Base-by-base conservation (phyloP, 2,113 vertebrate species). In the Oreochromis tanganicae region DNA sequence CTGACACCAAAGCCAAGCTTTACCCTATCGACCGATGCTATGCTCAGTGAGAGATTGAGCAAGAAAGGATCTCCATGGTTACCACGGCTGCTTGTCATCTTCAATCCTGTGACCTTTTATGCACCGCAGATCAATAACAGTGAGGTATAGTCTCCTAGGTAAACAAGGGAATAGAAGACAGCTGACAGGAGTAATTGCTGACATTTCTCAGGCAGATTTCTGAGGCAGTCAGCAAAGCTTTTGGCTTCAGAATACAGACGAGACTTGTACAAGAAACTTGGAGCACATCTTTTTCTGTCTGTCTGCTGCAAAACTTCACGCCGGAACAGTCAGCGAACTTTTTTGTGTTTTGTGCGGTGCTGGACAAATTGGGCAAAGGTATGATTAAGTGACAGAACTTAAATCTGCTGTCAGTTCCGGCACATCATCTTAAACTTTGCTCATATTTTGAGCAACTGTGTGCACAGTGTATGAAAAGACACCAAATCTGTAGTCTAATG, bases 151-250 rank as follows among this genome's bases (percentile, higher is more conserved):
- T 90, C 90, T 92, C 86, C 79, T 9, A 83, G 91, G 92, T 94
- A 95, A 94, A 92, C 91, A 94, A 81, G 85, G 80, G 83, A 83
- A 92, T 34, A 75, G 92, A 87, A 88, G 81, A 84, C 13, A 84
- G 82, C 88, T 87, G 94, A 94, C 91, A 56, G 87, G 90, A 89
- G 87, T 92, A 94, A 95, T 93, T 91, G 94, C 93, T 94, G 92
- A 93, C 93, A 94, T 94, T 94, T 95, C 87, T 91, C 87, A 86
- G 87, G 90, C 82, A 91, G 92, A 94, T 95, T 91, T 94, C 91
- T 85, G 48, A 36, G 68, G 86, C 78, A 83, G 87, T 84, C 63
- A 12, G 87, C 38, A 16, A 85, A 87, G 86, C 87, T 84, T 56
- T 50, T 19, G 27, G 71, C 85, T 85, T 66, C 56, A 81, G 73